Conservation (phyloP, 2,113 vertebrate genomes). For the Cephalopterus ornatus region DNA sequence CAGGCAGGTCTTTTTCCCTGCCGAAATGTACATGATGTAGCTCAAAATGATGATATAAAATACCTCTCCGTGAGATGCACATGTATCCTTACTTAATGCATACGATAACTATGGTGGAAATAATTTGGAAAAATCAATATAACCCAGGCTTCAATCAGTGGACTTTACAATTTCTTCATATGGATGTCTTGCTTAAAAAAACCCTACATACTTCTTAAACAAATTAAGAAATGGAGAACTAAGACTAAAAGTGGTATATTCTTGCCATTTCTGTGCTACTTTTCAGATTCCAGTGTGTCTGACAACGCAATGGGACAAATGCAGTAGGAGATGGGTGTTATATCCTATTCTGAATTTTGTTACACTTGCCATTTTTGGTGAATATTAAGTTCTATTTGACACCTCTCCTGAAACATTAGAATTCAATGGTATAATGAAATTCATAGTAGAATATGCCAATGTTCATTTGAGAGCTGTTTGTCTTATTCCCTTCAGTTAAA, state of each 20-base stretch:
- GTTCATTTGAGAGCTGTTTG: conserved; percentile 8
- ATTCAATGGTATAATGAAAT: conserved; percentile 1
- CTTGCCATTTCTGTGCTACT: not conserved
- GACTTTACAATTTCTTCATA: not conserved
- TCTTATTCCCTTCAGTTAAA: not conserved
- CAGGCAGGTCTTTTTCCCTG: not conserved
- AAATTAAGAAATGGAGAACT: not conserved
- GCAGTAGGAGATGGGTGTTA: conserved; percentile 16
- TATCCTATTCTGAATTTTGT: conserved; percentile 23
- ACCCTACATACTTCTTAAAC: not conserved
- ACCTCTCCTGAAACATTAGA: conserved; percentile 11
- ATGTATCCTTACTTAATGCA: not conserved
- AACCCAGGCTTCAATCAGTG: not conserved
- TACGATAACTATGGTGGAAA: not conserved
- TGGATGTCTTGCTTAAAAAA: not conserved
- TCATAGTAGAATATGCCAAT: not conserved
- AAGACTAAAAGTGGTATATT: not conserved
- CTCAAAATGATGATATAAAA: not conserved
- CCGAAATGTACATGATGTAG: not conserved
- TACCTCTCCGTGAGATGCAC: not conserved
- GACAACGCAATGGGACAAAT: conserved; percentile 1
- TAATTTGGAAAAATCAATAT: not conserved
- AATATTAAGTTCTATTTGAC: conserved; percentile 1
- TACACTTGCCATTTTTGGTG: conserved; percentile 32
- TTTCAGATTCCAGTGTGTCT: not conserved